A percentile compares a stretch with the other conserved stretches of the same genome.
These are phyloP conservation scores for Megalops atlanticus DNA, from an alignment of 2,113 vertebrate genomes.

Conservation along the genomic window DNA sequence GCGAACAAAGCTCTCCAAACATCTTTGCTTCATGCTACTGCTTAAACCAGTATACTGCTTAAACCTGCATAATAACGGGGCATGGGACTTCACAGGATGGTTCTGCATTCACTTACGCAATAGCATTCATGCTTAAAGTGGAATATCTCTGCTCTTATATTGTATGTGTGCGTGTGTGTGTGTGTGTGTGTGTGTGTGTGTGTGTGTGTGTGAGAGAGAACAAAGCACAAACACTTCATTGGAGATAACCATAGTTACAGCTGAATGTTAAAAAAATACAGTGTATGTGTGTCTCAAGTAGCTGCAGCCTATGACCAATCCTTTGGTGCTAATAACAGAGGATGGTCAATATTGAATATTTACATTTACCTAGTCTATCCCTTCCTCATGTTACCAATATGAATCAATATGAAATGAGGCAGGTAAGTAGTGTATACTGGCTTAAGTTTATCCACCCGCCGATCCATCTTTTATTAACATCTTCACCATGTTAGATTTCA, in stretches of 20 bases:
- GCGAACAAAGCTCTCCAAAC: too few relatives aligned
- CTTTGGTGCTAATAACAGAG: constrained; percentile 69
- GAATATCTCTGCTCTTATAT: neutral
- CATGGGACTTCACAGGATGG: too few relatives aligned
- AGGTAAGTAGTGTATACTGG: constrained; percentile 38
- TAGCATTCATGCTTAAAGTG: too few relatives aligned
- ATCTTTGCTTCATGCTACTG: too few relatives aligned
- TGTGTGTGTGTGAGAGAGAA: neutral
- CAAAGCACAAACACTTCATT: constrained; percentile 20
- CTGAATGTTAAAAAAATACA: constrained; percentile 47
- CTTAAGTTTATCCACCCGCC: constrained; percentile 58
- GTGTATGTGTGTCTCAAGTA: constrained; percentile 43
- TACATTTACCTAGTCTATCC: constrained; percentile 73
- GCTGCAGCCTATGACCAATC: constrained; percentile 55
- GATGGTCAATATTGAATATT: constrained; percentile 79
- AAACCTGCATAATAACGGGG: too few relatives aligned
- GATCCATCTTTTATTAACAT: constrained; percentile 65
- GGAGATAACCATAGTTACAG: constrained; percentile 53
- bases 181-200: too few relatives aligned
- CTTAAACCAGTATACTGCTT: too few relatives aligned
- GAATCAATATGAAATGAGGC: constrained; percentile 67
- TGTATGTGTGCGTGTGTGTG: too few relatives aligned
- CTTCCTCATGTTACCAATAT: constrained; percentile 56
- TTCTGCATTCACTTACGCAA: too few relatives aligned
- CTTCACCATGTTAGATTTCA: constrained; percentile 25